A percentile compares a stretch with the other conserved stretches of the same genome.
phyloP scores from a whole-genome alignment of 1,140 invertebrate species.

The Mya arenaria region DNA sequence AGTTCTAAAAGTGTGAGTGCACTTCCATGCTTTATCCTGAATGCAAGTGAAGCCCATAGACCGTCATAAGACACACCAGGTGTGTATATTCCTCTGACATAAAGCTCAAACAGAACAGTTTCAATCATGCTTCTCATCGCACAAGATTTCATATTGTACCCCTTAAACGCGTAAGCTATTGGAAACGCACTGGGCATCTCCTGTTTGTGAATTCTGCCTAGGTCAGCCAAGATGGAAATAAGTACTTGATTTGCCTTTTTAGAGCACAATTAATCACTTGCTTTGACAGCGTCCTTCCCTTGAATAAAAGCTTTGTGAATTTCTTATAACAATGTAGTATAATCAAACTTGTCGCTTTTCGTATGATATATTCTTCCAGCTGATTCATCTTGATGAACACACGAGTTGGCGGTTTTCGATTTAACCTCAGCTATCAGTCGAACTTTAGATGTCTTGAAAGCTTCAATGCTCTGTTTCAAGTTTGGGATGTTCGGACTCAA shows the following conservation, averaged over 20 bases:
- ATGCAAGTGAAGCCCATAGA: background rate
- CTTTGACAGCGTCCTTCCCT: background rate
- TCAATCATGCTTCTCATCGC: background rate
- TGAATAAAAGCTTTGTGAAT: slow-evolving; percentile 12
- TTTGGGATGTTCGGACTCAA: background rate
- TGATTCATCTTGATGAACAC: slow-evolving; percentile 3
- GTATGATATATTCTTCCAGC: background rate
- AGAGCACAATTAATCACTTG: background rate
- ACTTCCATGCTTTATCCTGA: background rate
- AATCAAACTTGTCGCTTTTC: background rate
- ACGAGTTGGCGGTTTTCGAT: background rate
- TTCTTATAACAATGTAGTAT: background rate
- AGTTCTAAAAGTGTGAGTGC: slow-evolving; percentile 9
- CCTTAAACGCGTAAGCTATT: background rate
- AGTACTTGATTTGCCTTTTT: background rate
- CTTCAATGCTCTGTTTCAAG: slow-evolving; percentile 2
- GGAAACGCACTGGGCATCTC: background rate
- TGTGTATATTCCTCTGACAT: background rate
- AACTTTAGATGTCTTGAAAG: background rate
- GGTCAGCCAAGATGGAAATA: background rate
- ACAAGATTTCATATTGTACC: background rate
- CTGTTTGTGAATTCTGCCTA: background rate
- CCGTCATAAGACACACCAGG: background rate
- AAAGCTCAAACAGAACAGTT: background rate
- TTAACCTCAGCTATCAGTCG: background rate